Evolutionary conservation across 2,888 invertebrate species (phyloP).

Genomic region (Eumacrocentrus americanus): DNA sequence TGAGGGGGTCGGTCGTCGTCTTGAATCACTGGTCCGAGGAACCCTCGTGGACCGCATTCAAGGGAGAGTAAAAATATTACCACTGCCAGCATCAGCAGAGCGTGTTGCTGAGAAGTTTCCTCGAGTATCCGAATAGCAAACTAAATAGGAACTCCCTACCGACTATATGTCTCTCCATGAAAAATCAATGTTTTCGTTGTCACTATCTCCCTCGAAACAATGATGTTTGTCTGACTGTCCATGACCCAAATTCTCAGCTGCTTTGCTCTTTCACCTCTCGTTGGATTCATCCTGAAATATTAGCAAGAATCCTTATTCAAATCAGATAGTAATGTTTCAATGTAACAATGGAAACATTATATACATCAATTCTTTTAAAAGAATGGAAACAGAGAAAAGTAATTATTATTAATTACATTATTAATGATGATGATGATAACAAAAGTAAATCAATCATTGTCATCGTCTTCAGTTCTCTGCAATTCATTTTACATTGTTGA

Average conservation of each 20-base stretch:
- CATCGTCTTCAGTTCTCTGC: background rate
- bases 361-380: too few species aligned
- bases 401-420: background rate
- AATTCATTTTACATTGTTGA: background rate
- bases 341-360: too few species aligned
- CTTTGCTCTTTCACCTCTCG: background rate
- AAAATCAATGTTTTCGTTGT: background rate
- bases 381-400: background rate
- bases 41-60: slow-evolving; percentile 4
- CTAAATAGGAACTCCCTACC: background rate
- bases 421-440: too few species aligned
- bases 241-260: background rate
- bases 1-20: slow-evolving; percentile 40
- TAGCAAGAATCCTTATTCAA: too few species aligned
- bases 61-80: slow-evolving; percentile 36
- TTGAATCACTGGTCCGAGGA: slow-evolving; percentile 1
- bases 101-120: slow-evolving; percentile 20
- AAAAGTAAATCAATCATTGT: background rate
- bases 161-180: too few species aligned
- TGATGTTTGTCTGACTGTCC: background rate
- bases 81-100: slow-evolving; percentile 26
- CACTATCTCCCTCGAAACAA: background rate
- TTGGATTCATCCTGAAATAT: background rate
- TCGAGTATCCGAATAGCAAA: slow-evolving; percentile 19
- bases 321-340: too few species aligned